Base-by-base conservation (phyloP, 2,888 invertebrate species). In the Thyatira batis region DNA sequence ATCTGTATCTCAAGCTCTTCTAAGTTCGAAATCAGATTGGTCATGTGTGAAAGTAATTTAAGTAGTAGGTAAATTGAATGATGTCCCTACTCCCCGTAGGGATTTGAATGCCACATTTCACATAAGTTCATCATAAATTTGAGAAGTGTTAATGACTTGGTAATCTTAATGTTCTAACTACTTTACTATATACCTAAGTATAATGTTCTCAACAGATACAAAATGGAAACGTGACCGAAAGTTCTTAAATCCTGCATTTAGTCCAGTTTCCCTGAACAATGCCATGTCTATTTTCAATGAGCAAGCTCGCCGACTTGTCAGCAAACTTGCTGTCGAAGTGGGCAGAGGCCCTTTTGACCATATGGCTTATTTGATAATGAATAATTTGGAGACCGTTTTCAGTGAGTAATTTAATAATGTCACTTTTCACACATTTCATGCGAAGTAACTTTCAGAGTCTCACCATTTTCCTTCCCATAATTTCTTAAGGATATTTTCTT, bases 201-300 rank as follows among this genome's bases (percentile, higher is more conserved):
- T 21, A 1, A 6, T 5, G 28, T 45, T 27, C 4, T 27, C 57
- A 61, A 10, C 56, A 76, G 76, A 62, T 1, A 46, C 65, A 4
- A 55, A 53, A 4, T 76, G 76, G 75, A 74, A 71, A 53, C 52
- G 54, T 0, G 65, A 74, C 43, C 61, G 76, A 1, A 75, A 73
- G 49, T 43, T 69, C 3, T 45, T 77, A 6, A 69, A 60, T 27
- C 66, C 70, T 17, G 61, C 69, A 0, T 75, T 76, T 52, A 65
- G 54, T 6, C 73, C n/a, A n/a, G n/a, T n/a, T n/a, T n/a, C n/a
- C n/a, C 49, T 76, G 11, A 64, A 75, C 4, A 61, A 61, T 0
- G 73, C 65, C 48, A 43, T 75, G 1, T 53, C 50, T 0, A 60
- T 71, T 0, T 76, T 77, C 52, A 75, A 75, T 28, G 48, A 11